Percentiles rank a stretch among this genome's conserved stretches.
Conservation (phyloP, 2,888 invertebrate genomes). For the Leptura quadrifasciata region DNA sequence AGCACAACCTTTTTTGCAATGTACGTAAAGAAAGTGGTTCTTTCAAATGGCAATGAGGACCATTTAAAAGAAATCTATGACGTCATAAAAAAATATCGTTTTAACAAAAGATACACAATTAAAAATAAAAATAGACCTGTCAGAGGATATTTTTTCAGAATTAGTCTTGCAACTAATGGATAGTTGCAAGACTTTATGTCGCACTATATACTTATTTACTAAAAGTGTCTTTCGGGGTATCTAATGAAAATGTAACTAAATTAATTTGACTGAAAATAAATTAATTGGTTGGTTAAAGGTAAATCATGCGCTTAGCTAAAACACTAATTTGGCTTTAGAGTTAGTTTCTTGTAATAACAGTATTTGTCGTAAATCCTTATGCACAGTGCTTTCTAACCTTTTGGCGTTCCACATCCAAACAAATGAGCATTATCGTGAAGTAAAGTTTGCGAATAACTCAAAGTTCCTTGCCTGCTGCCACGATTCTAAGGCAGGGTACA, state of each 20-base stretch:
- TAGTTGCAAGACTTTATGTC: no score
- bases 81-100: no score
- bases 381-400: neutral
- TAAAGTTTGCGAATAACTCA: neutral
- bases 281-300: neutral
- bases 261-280: neutral
- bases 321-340: neutral
- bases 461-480: neutral
- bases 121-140: no score
- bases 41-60: no score
- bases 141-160: no score
- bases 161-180: no score
- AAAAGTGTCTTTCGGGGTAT: no score
- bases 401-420: neutral
- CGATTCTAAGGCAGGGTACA: neutral
- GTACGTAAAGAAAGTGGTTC: no score
- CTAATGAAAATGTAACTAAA: neutral
- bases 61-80: no score
- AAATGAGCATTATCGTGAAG: neutral
- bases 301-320: neutral
- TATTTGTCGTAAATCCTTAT: neutral
- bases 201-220: no score
- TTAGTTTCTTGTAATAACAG: conserved; percentile 7
- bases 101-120: no score
- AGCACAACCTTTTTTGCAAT: no score